These are phyloP conservation scores for Neotragus moschatus DNA, from an alignment of 2,113 vertebrate species.

Conservation along the genomic window DNA sequence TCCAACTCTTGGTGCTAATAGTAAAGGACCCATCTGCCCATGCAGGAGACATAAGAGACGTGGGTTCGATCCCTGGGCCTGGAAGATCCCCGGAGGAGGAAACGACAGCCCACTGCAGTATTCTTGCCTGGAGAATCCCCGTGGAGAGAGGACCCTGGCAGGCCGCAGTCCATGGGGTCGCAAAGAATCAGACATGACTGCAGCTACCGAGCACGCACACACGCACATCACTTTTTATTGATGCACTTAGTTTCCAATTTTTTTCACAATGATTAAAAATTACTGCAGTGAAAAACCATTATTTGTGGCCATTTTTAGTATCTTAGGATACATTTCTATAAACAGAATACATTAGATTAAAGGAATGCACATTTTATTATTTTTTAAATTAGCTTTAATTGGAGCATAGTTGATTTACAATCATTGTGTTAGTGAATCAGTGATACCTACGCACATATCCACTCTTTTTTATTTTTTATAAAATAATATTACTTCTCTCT, in stretches of 20 bases:
- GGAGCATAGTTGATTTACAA: not conserved
- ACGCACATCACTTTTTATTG: not conserved
- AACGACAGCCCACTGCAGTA: not conserved
- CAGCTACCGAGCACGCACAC: not conserved
- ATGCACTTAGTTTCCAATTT: not conserved
- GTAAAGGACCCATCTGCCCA: not conserved
- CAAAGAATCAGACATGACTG: not conserved
- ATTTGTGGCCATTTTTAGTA: not conserved
- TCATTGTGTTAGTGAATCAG: not conserved
- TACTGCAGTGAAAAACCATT: not conserved
- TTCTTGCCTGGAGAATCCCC: not conserved
- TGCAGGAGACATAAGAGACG: not conserved
- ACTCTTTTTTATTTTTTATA: not conserved
- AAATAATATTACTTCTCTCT: not conserved
- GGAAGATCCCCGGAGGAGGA: not conserved
- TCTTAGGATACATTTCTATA: not conserved
- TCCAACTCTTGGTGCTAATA: not conserved
- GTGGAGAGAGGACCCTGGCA: not conserved
- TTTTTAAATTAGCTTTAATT: not conserved
- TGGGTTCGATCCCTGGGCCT: not conserved
- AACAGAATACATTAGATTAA: not conserved
- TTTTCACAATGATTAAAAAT: not conserved
- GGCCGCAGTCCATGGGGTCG: not conserved
- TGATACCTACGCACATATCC: not conserved
- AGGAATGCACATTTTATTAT: not conserved